Evolutionary conservation across 1,140 invertebrate species (phyloP), one percentile per base, ranked within the genome.

Genomic region (Vanessa atalanta): DNA sequence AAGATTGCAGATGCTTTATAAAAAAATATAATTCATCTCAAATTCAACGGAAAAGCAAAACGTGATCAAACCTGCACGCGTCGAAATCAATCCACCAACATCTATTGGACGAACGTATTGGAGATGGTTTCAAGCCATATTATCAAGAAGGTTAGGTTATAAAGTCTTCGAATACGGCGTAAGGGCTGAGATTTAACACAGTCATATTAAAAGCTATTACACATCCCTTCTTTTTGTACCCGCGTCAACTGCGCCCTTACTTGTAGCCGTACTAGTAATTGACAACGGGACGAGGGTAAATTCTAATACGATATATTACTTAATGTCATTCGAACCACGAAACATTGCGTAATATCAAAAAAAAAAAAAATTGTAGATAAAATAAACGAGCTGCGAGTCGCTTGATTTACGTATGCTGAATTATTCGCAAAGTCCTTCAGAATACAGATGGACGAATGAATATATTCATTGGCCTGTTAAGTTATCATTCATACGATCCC

Each of bases 251-350:
- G 77, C 47, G 61, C 71, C 64, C 73, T 65, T 66, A 50, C 63
- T 55, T 48, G 60, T 72, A 64, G 47, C 47, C 68, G 55, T 57
- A 47, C 65, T 67, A 71, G 78, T 89, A 88, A 89, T 89, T 89
- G 88, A 89, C 88, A 89, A 82, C 70, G 37, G 70, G 83, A 89
- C 85, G 78, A 88, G 86, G 88, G 85, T 89, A 77, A 23, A 74
- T 79, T 69, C 74, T 75, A 78, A 80, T 72, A 72, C 70, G 63
- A 72, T 72, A 72, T 70, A 70, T 70, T 70, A 70, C 68, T 47
- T 65, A 48, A 65, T n/a, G 63, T 61, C 55, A 70, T 60, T n/a
- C 67, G 47, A 8, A 61, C 63, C 63, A 69, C 15, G 26, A 26
- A 13, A 26, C 20, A 57, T 57, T 9, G 23, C 20, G 3, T 53